These are phyloP conservation scores for Xiphias gladius DNA, from an alignment of 2,113 vertebrate species.

Conservation along the genomic window DNA sequence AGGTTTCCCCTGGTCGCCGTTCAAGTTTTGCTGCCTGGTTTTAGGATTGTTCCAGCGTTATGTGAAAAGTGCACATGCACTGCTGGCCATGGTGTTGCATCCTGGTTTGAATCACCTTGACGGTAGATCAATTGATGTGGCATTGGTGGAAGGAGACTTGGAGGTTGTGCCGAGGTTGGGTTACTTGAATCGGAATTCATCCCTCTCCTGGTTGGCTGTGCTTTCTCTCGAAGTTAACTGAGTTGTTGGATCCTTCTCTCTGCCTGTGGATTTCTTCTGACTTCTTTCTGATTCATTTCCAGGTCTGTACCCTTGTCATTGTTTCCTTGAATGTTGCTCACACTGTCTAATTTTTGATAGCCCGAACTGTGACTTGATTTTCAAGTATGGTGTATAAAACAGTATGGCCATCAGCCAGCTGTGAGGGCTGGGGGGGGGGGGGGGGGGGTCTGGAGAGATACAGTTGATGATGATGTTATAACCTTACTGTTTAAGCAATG, in stretches of 20 bases:
- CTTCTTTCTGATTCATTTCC: slow-evolving; percentile 40
- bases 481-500: slow-evolving; percentile 26
- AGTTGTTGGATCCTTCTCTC: slow-evolving; percentile 28
- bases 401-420: slow-evolving; percentile 9
- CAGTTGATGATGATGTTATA: slow-evolving; percentile 18
- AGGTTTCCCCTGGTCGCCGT: not conserved
- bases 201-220: slow-evolving; percentile 15
- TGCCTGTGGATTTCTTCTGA: slow-evolving; percentile 37
- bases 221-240: slow-evolving; percentile 27
- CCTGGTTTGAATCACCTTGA: slow-evolving; percentile 80
- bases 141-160: slow-evolving; percentile 79
- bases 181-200: slow-evolving; percentile 67
- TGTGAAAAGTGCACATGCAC: slow-evolving; percentile 19
- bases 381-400: slow-evolving; percentile 29
- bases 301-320: slow-evolving; percentile 54
- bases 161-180: slow-evolving; percentile 79
- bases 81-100: slow-evolving; percentile 50
- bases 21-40: not conserved
- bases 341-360: not conserved
- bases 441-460: slow-evolving; percentile 13
- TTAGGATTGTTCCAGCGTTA: not conserved
- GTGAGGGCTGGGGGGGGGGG: no score
- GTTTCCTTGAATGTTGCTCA: slow-evolving; percentile 30
- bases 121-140: slow-evolving; percentile 74
- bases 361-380: slow-evolving; percentile 20